Conservation (phyloP, 2,888 invertebrate species). For the Mythimna albipuncta region DNA sequence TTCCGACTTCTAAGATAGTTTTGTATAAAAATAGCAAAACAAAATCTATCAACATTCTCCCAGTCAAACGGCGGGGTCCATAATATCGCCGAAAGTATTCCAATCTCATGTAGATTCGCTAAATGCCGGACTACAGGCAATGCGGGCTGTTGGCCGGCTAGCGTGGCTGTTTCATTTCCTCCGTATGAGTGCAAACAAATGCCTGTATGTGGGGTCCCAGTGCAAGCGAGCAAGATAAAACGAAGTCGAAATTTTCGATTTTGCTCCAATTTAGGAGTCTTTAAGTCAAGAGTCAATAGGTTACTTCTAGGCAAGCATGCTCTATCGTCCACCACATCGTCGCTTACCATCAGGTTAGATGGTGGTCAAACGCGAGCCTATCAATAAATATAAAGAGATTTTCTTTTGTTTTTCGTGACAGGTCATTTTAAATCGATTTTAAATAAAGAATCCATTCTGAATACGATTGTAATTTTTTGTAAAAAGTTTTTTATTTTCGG, state of each 20-base stretch:
- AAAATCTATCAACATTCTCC: conserved; percentile 20
- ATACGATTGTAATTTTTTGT: too few species aligned
- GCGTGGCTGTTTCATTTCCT: conserved; percentile 86
- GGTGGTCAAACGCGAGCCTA: too few species aligned
- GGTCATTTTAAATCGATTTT: neutral
- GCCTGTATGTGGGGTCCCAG: conserved; percentile 66
- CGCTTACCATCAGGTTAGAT: too few species aligned
- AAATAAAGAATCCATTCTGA: neutral
- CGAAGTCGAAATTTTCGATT: too few species aligned
- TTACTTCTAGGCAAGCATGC: too few species aligned
- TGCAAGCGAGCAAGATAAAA: conserved; percentile 30
- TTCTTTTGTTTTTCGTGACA: too few species aligned
- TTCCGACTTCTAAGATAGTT: too few species aligned
- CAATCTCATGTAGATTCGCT: conserved; percentile 84
- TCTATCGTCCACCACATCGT: too few species aligned
- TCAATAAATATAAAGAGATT: too few species aligned
- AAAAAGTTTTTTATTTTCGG: too few species aligned
- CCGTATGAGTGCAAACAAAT: conserved; percentile 83
- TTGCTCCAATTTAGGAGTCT: too few species aligned
- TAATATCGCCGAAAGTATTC: conserved; percentile 69
- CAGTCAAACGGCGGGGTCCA: neutral
- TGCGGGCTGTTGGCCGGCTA: conserved; percentile 67
- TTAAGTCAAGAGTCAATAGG: too few species aligned
- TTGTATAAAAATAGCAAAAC: neutral
- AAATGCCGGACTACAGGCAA: conserved; percentile 75